A percentile compares a stretch with the other conserved stretches of the same genome.
Conservation (phyloP, 2,113 vertebrate species). For the Heterotis niloticus region DNA sequence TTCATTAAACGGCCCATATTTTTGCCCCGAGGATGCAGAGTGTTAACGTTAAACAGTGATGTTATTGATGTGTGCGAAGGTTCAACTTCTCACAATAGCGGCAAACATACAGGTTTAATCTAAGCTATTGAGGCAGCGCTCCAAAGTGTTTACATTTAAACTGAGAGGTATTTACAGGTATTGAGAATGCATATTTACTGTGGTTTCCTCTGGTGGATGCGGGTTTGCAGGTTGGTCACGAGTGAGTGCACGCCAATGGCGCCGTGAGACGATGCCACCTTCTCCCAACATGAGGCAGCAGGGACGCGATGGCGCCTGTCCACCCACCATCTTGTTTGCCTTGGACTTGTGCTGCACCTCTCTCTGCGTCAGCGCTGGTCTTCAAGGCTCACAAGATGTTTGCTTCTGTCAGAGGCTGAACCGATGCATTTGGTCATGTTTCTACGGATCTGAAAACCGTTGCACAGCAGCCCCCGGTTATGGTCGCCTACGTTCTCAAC, state of each 20-base stretch:
- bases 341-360: too few species aligned
- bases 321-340: background rate
- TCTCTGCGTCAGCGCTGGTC: background rate
- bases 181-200: slow-evolving; percentile 1
- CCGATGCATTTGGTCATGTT: background rate
- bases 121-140: background rate
- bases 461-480: too few species aligned
- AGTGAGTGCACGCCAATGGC: background rate
- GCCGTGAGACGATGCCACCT: background rate
- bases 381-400: too few species aligned
- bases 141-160: slow-evolving; percentile 17
- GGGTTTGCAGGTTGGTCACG: background rate
- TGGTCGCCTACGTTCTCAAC: too few species aligned
- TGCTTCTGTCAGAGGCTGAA: too few species aligned
- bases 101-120: slow-evolving; percentile 1
- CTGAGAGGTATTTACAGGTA: background rate
- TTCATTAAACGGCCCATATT: slow-evolving; percentile 45
- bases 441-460: too few species aligned
- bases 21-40: slow-evolving; percentile 28
- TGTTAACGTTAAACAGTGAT: slow-evolving; percentile 10
- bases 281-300: background rate
- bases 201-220: background rate
- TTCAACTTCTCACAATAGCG: slow-evolving; percentile 13
- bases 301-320: too few species aligned
- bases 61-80: background rate